These are phyloP conservation scores for Achlya flavicornis DNA, from an alignment of 2,888 invertebrate genomes.

Conservation along the genomic window DNA sequence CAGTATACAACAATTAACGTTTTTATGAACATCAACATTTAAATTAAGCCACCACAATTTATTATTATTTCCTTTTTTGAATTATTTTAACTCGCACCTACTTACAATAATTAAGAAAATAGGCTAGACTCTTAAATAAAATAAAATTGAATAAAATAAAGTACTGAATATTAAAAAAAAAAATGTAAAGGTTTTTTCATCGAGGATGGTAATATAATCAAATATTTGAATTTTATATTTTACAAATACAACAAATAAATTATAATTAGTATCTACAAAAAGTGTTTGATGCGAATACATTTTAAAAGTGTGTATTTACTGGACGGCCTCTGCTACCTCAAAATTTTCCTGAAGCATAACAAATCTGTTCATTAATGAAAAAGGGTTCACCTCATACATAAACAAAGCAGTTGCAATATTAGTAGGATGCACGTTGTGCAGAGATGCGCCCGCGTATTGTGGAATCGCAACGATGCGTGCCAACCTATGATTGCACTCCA, in stretches of 20 bases:
- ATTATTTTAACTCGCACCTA: slow-evolving; percentile 15
- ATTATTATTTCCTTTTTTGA: slow-evolving; percentile 22
- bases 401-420: neutral
- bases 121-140: neutral
- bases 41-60: slow-evolving; percentile 30
- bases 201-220: neutral
- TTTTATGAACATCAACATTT: slow-evolving; percentile 34
- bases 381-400: neutral
- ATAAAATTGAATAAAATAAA: neutral
- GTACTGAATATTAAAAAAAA: neutral
- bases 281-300: neutral
- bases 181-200: neutral
- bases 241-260: neutral
- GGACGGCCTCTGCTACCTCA: no score
- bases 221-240: neutral
- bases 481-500: slow-evolving; percentile 52
- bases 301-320: no score
- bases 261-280: neutral
- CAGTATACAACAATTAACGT: slow-evolving; percentile 38
- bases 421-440: neutral
- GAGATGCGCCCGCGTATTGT: slow-evolving; percentile 39
- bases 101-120: slow-evolving; percentile 11
- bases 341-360: no score
- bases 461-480: slow-evolving; percentile 53
- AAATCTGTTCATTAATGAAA: neutral